These are phyloP conservation scores for Calyptommatus sinebrachiatus DNA, from an alignment of 2,113 vertebrate genomes.

Conservation along the genomic window DNA sequence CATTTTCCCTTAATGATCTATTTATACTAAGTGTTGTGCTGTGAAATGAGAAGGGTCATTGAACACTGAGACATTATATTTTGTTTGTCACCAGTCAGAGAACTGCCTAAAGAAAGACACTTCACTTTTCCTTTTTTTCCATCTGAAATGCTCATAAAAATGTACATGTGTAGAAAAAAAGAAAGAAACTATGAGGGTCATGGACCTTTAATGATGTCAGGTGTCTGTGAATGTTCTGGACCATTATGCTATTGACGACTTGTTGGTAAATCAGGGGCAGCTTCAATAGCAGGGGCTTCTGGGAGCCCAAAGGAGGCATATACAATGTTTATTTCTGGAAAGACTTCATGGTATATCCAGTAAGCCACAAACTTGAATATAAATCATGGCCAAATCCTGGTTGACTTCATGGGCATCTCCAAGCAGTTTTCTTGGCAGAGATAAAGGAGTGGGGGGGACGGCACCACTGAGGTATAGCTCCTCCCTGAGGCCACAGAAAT, in stretches of 20 bases:
- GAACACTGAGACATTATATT: neutral
- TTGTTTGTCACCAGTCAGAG: neutral
- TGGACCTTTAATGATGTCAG: neutral
- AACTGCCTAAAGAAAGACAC: neutral
- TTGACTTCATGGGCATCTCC: too few species aligned
- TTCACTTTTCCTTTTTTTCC: neutral
- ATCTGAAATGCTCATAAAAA: neutral
- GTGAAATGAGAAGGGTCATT: neutral
- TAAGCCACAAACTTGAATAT: too few species aligned
- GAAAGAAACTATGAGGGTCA: neutral
- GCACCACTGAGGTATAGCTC: too few species aligned
- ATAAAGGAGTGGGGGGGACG: too few species aligned
- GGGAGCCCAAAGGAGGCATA: too few species aligned
- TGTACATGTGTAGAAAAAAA: neutral
- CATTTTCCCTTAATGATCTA: conserved; percentile 4
- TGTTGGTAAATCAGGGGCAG: neutral
- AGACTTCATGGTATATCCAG: too few species aligned
- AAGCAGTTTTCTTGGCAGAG: too few species aligned
- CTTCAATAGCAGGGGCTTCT: too few species aligned
- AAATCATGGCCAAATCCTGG: too few species aligned
- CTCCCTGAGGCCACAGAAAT: too few species aligned
- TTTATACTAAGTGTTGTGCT: neutral
- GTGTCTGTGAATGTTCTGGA: neutral
- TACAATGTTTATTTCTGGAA: too few species aligned
- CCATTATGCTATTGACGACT: neutral